Percentiles rank a stretch among this genome's conserved stretches.
Evolutionary conservation across 2,113 vertebrate species (phyloP).

Genomic region (Paradoxurus hermaphroditus): DNA sequence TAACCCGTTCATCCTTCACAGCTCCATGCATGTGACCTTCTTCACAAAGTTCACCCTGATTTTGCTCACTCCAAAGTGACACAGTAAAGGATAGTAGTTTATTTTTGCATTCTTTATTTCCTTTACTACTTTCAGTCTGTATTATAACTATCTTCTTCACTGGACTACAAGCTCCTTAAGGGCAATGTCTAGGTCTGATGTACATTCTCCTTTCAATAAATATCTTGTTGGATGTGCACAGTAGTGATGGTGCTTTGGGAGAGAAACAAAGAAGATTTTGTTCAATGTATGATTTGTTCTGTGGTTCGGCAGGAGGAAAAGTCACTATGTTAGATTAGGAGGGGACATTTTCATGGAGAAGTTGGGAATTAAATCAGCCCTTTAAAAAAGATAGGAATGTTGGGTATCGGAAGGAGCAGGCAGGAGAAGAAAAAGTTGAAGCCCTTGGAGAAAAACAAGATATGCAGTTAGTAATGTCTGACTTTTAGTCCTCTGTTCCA

Average conservation of each 20-base stretch:
- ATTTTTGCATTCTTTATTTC: not conserved
- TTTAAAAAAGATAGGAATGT: not conserved
- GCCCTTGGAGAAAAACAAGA: not conserved
- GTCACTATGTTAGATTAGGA: not conserved
- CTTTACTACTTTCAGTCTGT: not conserved
- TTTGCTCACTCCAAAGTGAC: not conserved
- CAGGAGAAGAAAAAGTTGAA: not conserved
- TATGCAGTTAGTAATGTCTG: not conserved
- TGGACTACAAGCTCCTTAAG: not conserved
- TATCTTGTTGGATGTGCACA: not conserved
- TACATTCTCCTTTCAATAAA: not conserved
- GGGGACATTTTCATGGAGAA: not conserved
- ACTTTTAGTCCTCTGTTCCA: conserved; percentile 36
- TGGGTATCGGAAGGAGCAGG: not conserved
- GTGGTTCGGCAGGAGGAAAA: not conserved
- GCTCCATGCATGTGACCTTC: not conserved
- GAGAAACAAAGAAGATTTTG: conserved; percentile 17
- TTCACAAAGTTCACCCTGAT: not conserved
- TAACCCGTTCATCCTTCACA: not conserved
- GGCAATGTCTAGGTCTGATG: not conserved
- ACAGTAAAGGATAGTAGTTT: not conserved
- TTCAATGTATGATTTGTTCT: not conserved
- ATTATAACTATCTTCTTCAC: not conserved
- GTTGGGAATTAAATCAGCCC: not conserved
- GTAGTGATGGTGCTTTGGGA: not conserved